Evolutionary conservation across 2,888 invertebrate species (phyloP), one percentile per base, ranked within the genome.

Genomic region (Gymnosoma rotundatum): DNA sequence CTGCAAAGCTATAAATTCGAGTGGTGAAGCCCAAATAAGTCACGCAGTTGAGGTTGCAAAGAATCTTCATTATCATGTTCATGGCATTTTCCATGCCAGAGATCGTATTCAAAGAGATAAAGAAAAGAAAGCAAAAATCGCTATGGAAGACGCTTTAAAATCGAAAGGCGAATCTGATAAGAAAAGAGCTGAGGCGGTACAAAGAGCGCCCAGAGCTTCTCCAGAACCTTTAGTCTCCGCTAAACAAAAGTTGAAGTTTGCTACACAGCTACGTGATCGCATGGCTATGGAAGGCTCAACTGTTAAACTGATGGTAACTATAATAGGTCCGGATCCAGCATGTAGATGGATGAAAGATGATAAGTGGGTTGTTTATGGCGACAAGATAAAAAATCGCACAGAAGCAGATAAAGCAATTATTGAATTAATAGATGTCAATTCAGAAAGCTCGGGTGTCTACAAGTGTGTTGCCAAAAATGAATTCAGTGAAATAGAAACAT

Each of bases 271-370:
- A 76, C 95, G 95, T 1, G 96, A 97, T 88, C 94, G 96, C 87
- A 96, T 96, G 64, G 95, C 96, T 3, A 94, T 95, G 0, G 94
- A 95, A 90, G 96, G 96, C 0, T 95, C 96, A 1, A 93, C 95
- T 70, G 94, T 96, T 1, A 96, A 96, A 92, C 92, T 97, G 38
- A 96, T 95, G 0, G 97, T 96, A 89, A 96, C 95, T 63, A 94
- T 97, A 2, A 93, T 96, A 70, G 95, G 96, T 4, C 94, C 95
- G 0, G 95, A 95, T 84, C 95, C 96, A 12, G 93, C 93, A 36
- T 93, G 96, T 8, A 94, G 94, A 69, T 97, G 97, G 97, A 94
- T 94, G 87, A 96, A 95, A 90, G 95, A 97, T 89, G 96, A 96
- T 5, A 92, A 93, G 56, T 91, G 93, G 79, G 86, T 96, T 1